Evolutionary conservation across 2,797 vertebrate genomes (phyloP).

Genomic region (Gastrophryne carolinensis): DNA sequence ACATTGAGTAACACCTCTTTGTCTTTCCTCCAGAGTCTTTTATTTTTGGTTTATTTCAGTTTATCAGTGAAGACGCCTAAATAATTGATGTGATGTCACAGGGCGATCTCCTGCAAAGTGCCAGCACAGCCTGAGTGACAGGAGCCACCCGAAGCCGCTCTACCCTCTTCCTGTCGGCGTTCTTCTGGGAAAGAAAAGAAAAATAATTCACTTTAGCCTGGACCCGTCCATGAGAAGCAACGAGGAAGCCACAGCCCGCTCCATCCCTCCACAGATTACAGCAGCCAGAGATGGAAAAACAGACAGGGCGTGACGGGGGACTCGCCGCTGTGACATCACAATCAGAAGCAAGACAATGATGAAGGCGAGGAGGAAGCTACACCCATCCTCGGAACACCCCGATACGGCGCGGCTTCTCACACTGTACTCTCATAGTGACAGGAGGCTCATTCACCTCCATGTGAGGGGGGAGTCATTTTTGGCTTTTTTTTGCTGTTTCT

Average conservation of each 20-base stretch:
- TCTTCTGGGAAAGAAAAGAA: background rate
- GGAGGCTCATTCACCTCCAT: too few relatives aligned
- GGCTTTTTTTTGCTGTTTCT: too few relatives aligned
- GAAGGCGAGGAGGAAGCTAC: conserved; percentile 18
- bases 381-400: background rate
- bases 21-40: too few relatives aligned
- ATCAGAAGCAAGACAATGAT: conserved; percentile 32
- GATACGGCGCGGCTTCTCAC: background rate
- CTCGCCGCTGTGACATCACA: conserved; percentile 5
- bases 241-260: background rate
- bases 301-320: conserved; percentile 14
- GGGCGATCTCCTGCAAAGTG: background rate
- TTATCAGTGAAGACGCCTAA: too few relatives aligned
- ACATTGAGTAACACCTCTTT: too few relatives aligned
- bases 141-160: background rate
- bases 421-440: too few relatives aligned
- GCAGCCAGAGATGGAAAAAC: conserved; percentile 25
- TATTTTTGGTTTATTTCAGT: too few relatives aligned
- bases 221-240: background rate
- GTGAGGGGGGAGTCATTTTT: too few relatives aligned
- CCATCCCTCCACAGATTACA: background rate
- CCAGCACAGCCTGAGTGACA: background rate
- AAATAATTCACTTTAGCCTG: background rate
- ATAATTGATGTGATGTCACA: too few relatives aligned
- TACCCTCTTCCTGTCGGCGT: background rate